Percentiles rank a stretch among this genome's conserved stretches.
Conservation (phyloP, 2,113 vertebrate species). For the Hydrolagus affinis region DNA sequence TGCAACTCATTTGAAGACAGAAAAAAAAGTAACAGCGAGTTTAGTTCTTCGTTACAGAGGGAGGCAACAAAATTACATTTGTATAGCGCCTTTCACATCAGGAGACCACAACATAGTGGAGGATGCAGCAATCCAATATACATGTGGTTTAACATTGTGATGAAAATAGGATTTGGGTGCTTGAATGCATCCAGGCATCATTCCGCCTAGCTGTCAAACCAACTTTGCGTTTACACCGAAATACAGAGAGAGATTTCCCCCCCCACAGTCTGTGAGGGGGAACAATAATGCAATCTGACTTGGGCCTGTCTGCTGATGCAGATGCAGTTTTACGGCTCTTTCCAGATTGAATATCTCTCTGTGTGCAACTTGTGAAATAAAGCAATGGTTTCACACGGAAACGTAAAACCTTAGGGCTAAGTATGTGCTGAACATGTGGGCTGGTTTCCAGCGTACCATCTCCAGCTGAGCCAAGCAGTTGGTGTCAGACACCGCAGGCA, state of each 20-base stretch:
- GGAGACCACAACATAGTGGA: too few relatives aligned
- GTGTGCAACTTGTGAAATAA: conserved; percentile 17
- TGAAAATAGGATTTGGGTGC: background rate
- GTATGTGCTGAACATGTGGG: background rate
- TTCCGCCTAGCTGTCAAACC: background rate
- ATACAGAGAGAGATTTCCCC: background rate
- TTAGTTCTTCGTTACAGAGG: too few relatives aligned
- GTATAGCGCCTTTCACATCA: too few relatives aligned
- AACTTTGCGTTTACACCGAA: background rate
- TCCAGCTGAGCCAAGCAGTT: conserved; percentile 28
- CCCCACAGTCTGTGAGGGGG: conserved; percentile 7
- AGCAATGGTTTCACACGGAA: conserved; percentile 16
- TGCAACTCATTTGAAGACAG: too few relatives aligned
- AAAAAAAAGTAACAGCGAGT: too few relatives aligned
- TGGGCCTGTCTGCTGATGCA: background rate
- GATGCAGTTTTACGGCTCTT: background rate
- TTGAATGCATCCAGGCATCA: background rate
- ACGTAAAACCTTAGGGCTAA: conserved; percentile 13
- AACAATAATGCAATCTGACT: conserved; percentile 17
- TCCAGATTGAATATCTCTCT: conserved; percentile 17
- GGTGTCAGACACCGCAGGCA: background rate
- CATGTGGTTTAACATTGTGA: background rate
- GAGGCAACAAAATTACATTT: too few relatives aligned
- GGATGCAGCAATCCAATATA: too few relatives aligned
- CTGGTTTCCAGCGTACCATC: background rate